These are phyloP conservation scores for Xylota segnis DNA, from an alignment of 2,888 invertebrate genomes.

Conservation along the genomic window DNA sequence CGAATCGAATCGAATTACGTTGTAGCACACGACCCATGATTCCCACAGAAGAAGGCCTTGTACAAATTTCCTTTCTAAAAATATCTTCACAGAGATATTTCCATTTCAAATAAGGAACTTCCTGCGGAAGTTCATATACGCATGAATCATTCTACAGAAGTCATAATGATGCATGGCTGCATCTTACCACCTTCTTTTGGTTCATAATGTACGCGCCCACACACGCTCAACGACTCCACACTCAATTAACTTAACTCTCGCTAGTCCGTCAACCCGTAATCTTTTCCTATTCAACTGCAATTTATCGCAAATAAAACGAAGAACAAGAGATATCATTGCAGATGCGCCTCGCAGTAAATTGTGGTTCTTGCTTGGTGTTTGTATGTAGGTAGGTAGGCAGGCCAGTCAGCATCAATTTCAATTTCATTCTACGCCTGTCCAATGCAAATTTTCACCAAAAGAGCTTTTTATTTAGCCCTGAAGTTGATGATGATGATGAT, in stretches of 20 bases:
- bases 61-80: background rate
- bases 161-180: conserved; percentile 6
- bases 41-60: conserved; percentile 1
- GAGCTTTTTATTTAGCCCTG: conserved; percentile 7
- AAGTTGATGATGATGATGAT: background rate
- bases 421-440: conserved; percentile 20
- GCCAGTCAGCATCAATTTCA: conserved; percentile 36
- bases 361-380: conserved; percentile 7
- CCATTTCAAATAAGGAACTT: conserved; percentile 30
- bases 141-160: conserved; percentile 42
- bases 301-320: conserved; percentile 29
- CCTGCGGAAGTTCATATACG: conserved; percentile 50
- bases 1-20: no score
- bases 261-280: conserved; percentile 56
- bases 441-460: conserved; percentile 15
- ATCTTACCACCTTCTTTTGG: conserved; percentile 36
- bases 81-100: conserved; percentile 8
- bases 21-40: background rate
- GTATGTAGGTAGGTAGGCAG: conserved; percentile 1
- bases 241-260: conserved; percentile 37
- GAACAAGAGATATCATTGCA: conserved; percentile 32
- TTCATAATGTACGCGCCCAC: conserved; percentile 12
- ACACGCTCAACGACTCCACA: conserved; percentile 1
- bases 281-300: conserved; percentile 48
- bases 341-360: conserved; percentile 9